Evolutionary conservation across 2,888 invertebrate species (phyloP).

Genomic region (Ennomos quercinarius): DNA sequence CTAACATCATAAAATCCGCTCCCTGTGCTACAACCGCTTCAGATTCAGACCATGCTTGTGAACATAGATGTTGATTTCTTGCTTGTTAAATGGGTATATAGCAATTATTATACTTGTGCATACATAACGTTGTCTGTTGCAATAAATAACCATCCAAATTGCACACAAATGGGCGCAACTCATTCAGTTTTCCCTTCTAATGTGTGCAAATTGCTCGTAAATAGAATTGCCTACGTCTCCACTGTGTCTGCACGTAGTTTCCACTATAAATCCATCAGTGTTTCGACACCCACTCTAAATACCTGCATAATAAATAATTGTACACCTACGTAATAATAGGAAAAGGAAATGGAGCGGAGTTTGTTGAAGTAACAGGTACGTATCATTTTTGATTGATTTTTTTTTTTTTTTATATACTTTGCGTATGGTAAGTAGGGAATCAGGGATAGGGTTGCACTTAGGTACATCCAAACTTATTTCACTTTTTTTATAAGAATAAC

Average conservation of each 20-base stretch:
- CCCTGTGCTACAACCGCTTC: too few species aligned
- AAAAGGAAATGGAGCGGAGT: too few species aligned
- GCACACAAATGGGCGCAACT: constrained; percentile 10
- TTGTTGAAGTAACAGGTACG: too few species aligned
- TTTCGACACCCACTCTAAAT: constrained; percentile 43
- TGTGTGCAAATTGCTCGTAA: constrained; percentile 34
- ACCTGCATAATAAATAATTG: constrained; percentile 1
- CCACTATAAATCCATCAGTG: constrained; percentile 48
- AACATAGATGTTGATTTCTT: too few species aligned
- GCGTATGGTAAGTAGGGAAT: too few species aligned
- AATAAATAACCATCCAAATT: constrained; percentile 18
- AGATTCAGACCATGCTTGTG: too few species aligned
- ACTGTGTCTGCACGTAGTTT: constrained; percentile 30
- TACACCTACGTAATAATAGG: too few species aligned
- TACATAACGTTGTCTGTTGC: constrained; percentile 4
- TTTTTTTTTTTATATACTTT: too few species aligned
- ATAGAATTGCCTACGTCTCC: constrained; percentile 33
- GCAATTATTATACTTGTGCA: not conserved
- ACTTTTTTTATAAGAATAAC: too few species aligned
- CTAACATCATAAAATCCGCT: too few species aligned
- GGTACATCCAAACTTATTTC: not conserved
- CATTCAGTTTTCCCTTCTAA: constrained; percentile 25
- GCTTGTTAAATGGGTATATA: too few species aligned
- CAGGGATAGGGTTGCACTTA: not conserved
- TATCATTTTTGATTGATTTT: too few species aligned